Base-by-base conservation (phyloP, 2,113 vertebrate genomes). In the Plotosus lineatus region DNA sequence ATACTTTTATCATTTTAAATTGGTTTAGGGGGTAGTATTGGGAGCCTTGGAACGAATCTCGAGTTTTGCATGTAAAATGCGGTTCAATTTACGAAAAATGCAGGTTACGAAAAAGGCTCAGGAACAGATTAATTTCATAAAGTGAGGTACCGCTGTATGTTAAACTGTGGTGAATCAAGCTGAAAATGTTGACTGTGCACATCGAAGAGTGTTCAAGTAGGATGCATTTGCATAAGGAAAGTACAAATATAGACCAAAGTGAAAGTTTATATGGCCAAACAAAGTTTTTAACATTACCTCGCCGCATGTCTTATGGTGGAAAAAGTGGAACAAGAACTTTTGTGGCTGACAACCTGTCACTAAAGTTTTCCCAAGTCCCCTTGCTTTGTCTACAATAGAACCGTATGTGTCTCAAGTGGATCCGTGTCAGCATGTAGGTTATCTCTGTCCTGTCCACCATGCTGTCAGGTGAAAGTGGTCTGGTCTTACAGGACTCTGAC, bases 371-470 rank as follows among this genome's bases (percentile, higher is more conserved):
- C 31, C 12, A 63, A 80, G 7, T 81, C 55, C 33, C 26, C 42
- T 28, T 73, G 40, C 44, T 53, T 51, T 65, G 78, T 28, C 21
- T 48, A 74, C 31, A 48, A 42, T 56, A 58, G 6, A 38, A 71
- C 6, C 9, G 31, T 60, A 73, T 31, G 8, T 51, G n/a, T 56
- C 9, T 55, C 26, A 53, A 55, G 40, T 48, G 40, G 36, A 15
- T 61, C 26, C 65, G 68, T 63, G 69, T 53, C 23, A n/a, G 44
- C 36, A n/a, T 63, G 69, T 65, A 46, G 69, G 56, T 65, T 76
- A 76, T 82, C 73, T 82, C 50, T 40, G 40, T 58, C 61, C 80
- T 82, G 80, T 69, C 61, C 80, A 48, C 80, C 36, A 56, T 23
- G 28, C 73, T 82, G 73, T 68, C 73, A 77, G 73, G 60, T 56